These are phyloP conservation scores for Anthonomus grandis DNA, from an alignment of 1,140 invertebrate genomes.

Conservation along the genomic window DNA sequence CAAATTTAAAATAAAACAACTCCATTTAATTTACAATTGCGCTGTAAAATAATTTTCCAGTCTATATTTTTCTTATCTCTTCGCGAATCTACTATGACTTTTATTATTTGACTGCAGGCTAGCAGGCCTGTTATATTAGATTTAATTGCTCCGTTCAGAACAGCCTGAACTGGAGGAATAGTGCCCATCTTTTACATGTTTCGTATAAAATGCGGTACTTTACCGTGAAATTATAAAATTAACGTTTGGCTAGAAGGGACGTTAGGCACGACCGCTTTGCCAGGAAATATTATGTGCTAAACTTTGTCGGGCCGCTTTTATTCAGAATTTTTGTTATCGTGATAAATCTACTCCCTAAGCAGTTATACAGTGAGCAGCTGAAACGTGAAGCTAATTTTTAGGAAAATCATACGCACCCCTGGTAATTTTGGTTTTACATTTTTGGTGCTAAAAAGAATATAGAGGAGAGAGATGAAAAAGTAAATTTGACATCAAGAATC, in stretches of 20 bases:
- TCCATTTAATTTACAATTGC: constrained; percentile 22
- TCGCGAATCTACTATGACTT: constrained; percentile 21
- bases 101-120: constrained; percentile 20
- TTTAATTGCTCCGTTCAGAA: constrained; percentile 20
- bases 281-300: no score
- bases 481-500: no score
- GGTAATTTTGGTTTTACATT: no score
- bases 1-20: constrained; percentile 21
- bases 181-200: constrained; percentile 4
- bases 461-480: no score
- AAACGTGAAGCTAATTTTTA: no score
- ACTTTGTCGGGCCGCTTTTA: no score
- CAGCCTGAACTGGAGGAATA: background rate
- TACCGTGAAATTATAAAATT: constrained; percentile 21
- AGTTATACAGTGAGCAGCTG: no score
- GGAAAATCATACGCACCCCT: no score
- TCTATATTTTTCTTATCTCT: constrained; percentile 25
- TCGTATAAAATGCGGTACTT: constrained; percentile 16
- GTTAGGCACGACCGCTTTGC: constrained; percentile 2
- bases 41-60: constrained; percentile 23
- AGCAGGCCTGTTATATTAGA: constrained; percentile 24
- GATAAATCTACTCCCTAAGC: no score
- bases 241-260: constrained; percentile 14
- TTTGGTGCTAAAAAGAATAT: no score
- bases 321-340: no score